phyloP scores from a whole-genome alignment of 2,888 invertebrate genomes.

The Netelia virgata region DNA sequence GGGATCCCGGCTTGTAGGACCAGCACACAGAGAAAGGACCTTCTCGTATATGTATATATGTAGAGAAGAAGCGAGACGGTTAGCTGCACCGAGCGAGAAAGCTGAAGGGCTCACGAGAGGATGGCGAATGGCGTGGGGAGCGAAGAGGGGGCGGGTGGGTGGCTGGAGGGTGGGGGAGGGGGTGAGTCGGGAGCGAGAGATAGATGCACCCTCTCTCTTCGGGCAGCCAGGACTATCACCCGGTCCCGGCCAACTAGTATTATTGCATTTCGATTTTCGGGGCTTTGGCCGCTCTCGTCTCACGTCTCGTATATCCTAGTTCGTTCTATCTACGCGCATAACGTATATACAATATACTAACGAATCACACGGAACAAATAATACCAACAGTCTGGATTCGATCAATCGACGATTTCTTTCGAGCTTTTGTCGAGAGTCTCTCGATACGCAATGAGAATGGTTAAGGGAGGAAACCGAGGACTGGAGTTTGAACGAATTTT shows the following conservation, averaged over 20 bases:
- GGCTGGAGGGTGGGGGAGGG: too few species aligned
- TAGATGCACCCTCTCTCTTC: conserved; percentile 64
- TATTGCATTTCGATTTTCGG: conserved; percentile 69
- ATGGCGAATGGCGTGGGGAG: conserved; percentile 78
- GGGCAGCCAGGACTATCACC: conserved; percentile 62
- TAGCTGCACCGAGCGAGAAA: not conserved
- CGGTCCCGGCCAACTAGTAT: conserved; percentile 68
- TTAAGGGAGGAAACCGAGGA: not conserved
- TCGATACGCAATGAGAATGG: not conserved
- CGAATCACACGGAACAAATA: conserved; percentile 44
- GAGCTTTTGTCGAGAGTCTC: conserved; percentile 28
- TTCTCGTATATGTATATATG: conserved; percentile 2
- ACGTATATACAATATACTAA: conserved; percentile 10
- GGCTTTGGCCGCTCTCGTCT: conserved; percentile 53
- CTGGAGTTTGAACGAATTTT: not conserved
- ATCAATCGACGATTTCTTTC: conserved; percentile 54
- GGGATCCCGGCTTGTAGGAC: conserved; percentile 64
- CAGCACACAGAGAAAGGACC: conserved; percentile 43
- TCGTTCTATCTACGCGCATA: not conserved
- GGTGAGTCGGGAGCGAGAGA: conserved; percentile 70
- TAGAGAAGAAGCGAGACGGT: conserved; percentile 6
- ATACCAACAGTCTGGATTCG: conserved; percentile 50
- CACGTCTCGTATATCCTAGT: conserved; percentile 33
- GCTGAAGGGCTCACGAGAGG: conserved; percentile 35
- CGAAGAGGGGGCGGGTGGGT: not conserved